Evolutionary conservation across 2,888 invertebrate genomes (phyloP).

Genomic region (Atethmia centrago): DNA sequence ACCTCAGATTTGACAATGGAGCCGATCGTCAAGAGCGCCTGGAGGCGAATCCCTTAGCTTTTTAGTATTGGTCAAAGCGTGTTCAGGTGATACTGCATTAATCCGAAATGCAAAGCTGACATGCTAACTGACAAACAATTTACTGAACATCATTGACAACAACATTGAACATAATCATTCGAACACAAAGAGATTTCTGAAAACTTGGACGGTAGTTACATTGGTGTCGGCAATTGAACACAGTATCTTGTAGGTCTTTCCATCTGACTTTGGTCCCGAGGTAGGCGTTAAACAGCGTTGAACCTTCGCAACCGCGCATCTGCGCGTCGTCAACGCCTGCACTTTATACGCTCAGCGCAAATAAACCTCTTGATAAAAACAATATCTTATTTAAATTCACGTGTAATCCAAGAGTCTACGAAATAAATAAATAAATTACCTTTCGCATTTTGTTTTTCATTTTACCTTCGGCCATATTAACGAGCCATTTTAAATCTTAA

Average conservation of each 20-base stretch:
- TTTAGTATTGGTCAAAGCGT: background rate
- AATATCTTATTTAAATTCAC: background rate
- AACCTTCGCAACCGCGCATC: background rate
- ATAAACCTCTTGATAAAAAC: background rate
- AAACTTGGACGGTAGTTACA: too few species aligned
- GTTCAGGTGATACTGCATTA: background rate
- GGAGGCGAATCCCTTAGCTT: slow-evolving; percentile 10
- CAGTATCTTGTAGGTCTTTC: background rate
- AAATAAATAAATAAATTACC: background rate
- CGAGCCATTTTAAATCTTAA: too few species aligned
- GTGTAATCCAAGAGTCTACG: too few species aligned
- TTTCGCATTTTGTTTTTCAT: background rate
- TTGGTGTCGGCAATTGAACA: background rate
- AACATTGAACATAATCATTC: background rate
- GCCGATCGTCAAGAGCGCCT: background rate
- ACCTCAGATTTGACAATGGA: slow-evolving; percentile 11
- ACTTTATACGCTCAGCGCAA: background rate
- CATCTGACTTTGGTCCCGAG: background rate
- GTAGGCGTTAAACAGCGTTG: background rate
- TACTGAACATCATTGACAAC: background rate
- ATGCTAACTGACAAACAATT: background rate
- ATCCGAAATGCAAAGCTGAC: background rate
- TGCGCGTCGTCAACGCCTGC: background rate
- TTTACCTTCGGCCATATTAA: background rate
- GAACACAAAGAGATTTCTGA: too few species aligned